Conservation (phyloP, 2,797 vertebrate genomes). For the Falco biarmicus region DNA sequence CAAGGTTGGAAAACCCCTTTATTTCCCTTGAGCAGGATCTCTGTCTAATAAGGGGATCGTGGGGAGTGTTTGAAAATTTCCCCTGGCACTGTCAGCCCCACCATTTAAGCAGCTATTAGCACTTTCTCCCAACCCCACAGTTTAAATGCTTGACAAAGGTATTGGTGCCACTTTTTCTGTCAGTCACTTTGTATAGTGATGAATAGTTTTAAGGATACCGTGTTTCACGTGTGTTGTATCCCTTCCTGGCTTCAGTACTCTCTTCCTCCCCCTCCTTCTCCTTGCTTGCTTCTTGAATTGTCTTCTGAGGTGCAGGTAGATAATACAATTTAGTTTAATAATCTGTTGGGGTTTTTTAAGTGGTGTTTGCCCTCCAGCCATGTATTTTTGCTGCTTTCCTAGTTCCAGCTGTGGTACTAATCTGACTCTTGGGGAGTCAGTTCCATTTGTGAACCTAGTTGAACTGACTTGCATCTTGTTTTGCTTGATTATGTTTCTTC, state of each 20-base stretch:
- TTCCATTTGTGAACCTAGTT: neutral
- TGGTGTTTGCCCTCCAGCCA: neutral
- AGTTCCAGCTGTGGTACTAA: neutral
- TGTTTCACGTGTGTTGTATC: neutral
- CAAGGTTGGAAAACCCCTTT: neutral
- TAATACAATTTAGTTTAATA: neutral
- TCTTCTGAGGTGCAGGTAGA: neutral
- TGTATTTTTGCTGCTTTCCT: neutral
- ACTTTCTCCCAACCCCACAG: neutral
- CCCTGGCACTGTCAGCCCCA: neutral
- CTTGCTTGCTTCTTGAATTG: neutral
- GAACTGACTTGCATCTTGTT: neutral
- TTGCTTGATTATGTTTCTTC: neutral
- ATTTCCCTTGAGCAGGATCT: neutral
- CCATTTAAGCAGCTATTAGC: neutral
- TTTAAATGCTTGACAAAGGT: neutral
- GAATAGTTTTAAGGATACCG: neutral
- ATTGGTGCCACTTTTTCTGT: neutral
- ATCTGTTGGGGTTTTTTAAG: neutral
- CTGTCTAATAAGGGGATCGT: neutral
- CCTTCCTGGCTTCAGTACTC: neutral
- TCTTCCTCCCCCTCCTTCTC: neutral
- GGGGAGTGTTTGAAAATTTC: neutral
- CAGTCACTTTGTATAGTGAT: neutral
- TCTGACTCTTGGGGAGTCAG: neutral